Percentiles rank a stretch among this genome's conserved stretches.
These are phyloP conservation scores for Trilocha varians DNA, from an alignment of 2,888 invertebrate genomes.

Conservation along the genomic window DNA sequence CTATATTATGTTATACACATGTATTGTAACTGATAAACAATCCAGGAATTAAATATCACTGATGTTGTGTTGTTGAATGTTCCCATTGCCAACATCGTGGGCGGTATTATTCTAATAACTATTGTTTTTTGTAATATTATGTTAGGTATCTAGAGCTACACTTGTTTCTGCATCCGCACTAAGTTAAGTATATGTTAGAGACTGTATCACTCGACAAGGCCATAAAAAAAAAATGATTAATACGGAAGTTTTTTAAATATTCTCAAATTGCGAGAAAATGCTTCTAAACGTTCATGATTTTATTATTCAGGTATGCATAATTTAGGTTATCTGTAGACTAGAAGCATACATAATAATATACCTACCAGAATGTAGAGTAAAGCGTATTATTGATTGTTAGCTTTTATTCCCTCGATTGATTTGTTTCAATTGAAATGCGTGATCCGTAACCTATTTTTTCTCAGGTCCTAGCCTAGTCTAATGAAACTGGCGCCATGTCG, in stretches of 20 bases:
- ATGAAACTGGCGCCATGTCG: too few relatives aligned
- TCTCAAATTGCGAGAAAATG: too few relatives aligned
- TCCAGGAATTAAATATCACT: slow-evolving; percentile 23
- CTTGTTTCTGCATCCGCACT: neutral
- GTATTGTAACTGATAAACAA: slow-evolving; percentile 25
- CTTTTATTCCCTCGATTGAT: too few relatives aligned
- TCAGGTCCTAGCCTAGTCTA: too few relatives aligned
- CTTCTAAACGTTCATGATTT: too few relatives aligned
- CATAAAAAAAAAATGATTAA: neutral
- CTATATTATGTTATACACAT: slow-evolving; percentile 26
- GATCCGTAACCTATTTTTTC: too few relatives aligned
- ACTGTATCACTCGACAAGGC: neutral
- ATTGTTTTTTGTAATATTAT: neutral
- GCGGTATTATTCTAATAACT: neutral
- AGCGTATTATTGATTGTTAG: too few relatives aligned
- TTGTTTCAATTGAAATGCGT: too few relatives aligned
- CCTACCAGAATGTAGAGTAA: too few relatives aligned
- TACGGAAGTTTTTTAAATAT: neutral
- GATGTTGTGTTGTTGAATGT: neutral
- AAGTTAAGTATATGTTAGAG: neutral
- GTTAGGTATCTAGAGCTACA: neutral
- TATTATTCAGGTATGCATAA: too few relatives aligned
- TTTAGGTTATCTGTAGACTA: too few relatives aligned
- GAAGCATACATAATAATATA: too few relatives aligned
- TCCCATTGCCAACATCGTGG: neutral